phyloP scores from a whole-genome alignment of 2,797 vertebrate genomes.

The Acestrorhynchus altus region DNA sequence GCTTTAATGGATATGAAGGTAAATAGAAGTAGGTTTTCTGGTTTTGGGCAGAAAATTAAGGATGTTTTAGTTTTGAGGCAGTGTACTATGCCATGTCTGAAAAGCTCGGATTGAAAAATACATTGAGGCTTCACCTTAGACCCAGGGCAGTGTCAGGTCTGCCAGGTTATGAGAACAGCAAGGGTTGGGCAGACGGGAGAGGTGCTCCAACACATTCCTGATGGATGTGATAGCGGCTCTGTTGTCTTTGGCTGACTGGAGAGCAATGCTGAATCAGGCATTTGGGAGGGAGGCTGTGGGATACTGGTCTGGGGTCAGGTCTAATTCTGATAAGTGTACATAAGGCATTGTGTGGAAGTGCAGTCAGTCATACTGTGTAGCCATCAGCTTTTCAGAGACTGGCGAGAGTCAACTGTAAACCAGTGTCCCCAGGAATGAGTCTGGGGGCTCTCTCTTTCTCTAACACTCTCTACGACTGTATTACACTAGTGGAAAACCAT shows the following conservation, averaged over 20 bases:
- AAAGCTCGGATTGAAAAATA: neutral
- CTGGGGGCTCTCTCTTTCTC: no score
- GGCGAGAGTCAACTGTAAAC: constrained; percentile 1
- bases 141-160: neutral
- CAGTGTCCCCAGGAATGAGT: constrained; percentile 7
- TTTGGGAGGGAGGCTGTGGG: constrained; percentile 9
- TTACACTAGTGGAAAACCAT: no score
- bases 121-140: neutral
- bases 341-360: neutral
- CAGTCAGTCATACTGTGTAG: constrained; percentile 12
- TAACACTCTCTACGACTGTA: no score
- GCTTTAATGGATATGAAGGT: neutral
- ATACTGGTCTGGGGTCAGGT: constrained; percentile 17
- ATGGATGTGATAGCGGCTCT: constrained; percentile 48
- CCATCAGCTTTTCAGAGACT: constrained; percentile 1
- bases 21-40: neutral
- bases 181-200: constrained; percentile 5
- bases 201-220: constrained; percentile 38
- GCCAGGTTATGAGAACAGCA: neutral
- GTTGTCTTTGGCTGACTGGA: constrained; percentile 22
- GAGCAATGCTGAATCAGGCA: constrained; percentile 16
- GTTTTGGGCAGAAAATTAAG: neutral
- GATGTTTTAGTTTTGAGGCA: neutral
- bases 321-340: constrained; percentile 9
- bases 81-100: neutral